Base-by-base conservation (phyloP, 2,888 invertebrate species). In the Perdita meconis region DNA sequence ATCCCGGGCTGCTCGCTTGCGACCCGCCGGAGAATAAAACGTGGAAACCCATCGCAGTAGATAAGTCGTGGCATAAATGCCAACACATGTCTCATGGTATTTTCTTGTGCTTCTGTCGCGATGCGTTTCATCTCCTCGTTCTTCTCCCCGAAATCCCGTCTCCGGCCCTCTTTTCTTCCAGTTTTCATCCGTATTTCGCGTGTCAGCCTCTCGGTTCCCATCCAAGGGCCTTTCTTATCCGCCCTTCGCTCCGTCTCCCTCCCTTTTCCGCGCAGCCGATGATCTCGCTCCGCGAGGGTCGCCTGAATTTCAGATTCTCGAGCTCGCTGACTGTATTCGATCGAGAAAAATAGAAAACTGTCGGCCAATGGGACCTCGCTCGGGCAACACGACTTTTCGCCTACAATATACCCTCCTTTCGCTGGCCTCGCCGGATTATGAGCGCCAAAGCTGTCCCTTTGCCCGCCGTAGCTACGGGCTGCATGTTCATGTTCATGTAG, bases 31-130 rank as follows among this genome's bases (percentile, higher is more conserved):
- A 40, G 65, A 78, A 51, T 83, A 83, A 81, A 83, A 78, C 70
- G 65, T 47, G 53, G 40, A 68, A 63, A 59, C 26, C 44, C 64
- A 60, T 64, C 63, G 70, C 50, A 50, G 64, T 57, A 72, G 84
- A 82, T 82, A 82, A 82, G 84, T 78, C 81, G 66, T 66, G 74
- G 81, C 71, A 71, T 82, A 82, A 82, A 84, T 74, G 81, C 74
- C 81, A 73, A 81, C 78, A 81, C 84, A 67, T 84, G 81, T 83
- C 84, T 74, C 73, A 30, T 19, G 67, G 70, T 77, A 77, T 82
- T 77, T 83, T 70, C 76, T 68, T 80, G 67, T 57, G 40, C 16
- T 55, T 59, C 66, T 57, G 50, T 70, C 60, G 57, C 56, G 57
- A 51, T 59, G 19, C 24, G 42, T 61, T 44, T 64, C 38, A 38